A percentile compares a stretch with the other conserved stretches of the same genome.
Evolutionary conservation across 2,797 vertebrate genomes (phyloP).

Genomic region (Bovichtus diacanthus): DNA sequence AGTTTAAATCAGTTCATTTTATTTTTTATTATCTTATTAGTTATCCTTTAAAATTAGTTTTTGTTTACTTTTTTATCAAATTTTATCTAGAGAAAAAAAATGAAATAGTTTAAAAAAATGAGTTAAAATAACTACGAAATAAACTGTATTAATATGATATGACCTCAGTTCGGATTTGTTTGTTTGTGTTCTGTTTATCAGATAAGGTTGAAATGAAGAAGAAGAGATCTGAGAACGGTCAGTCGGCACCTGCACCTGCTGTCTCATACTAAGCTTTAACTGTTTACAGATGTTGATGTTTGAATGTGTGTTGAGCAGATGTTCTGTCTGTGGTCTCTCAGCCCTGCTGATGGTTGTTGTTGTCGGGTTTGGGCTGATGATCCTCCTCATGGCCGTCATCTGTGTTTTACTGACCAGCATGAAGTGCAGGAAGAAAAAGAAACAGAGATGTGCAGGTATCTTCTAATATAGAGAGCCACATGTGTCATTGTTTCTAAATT

Average conservation of each 20-base stretch:
- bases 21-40: too few species aligned
- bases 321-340: slow-evolving; percentile 22
- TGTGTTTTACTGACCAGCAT: slow-evolving; percentile 49
- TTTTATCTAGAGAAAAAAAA: too few species aligned
- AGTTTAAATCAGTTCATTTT: neutral
- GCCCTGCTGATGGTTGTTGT: slow-evolving; percentile 49
- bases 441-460: slow-evolving; percentile 13
- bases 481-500: neutral
- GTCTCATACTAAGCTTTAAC: fast-evolving
- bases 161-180: fast-evolving
- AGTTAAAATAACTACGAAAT: too few species aligned
- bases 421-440: slow-evolving; percentile 52
- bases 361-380: slow-evolving; percentile 7
- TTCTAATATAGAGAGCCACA: too few species aligned
- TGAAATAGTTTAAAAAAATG: too few species aligned
- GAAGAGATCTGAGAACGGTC: slow-evolving; percentile 43
- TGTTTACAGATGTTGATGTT: neutral
- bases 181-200: slow-evolving; percentile 8
- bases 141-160: fast-evolving
- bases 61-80: too few species aligned
- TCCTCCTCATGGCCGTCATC: slow-evolving; percentile 12
- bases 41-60: too few species aligned
- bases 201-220: slow-evolving; percentile 37
- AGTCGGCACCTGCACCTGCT: neutral
- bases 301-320: neutral